Evolutionary conservation across 2,113 vertebrate genomes (phyloP).

Genomic region (Phyllopteryx taeniolatus): DNA sequence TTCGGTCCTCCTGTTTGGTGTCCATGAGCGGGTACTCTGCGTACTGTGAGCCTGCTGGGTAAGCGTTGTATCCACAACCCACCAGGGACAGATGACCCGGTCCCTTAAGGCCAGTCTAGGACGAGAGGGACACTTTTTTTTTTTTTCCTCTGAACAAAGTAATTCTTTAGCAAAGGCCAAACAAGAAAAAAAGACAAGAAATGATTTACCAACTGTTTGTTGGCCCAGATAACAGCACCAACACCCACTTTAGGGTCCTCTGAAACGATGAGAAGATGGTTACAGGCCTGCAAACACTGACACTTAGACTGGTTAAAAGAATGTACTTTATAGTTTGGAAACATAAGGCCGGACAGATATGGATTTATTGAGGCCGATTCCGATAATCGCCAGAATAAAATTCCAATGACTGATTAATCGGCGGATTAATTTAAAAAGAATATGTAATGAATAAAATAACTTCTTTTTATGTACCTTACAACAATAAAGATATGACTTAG

Average conservation of each 20-base stretch:
- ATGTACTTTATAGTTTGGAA: too few species aligned
- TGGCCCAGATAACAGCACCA: constrained; percentile 93
- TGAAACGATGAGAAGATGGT: constrained; percentile 63
- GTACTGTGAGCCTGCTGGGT: constrained; percentile 88
- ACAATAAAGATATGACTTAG: too few species aligned
- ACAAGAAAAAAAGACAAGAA: not conserved
- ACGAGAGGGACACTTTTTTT: not conserved
- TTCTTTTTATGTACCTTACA: too few species aligned
- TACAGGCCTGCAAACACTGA: not conserved
- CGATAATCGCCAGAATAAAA: too few species aligned
- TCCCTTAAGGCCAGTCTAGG: constrained; percentile 78
- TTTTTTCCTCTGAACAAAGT: not conserved
- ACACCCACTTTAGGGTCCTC: constrained; percentile 97
- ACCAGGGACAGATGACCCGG: constrained; percentile 83
- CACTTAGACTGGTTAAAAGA: not conserved
- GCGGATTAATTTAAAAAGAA: too few species aligned
- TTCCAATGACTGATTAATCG: too few species aligned
- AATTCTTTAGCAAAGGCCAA: not conserved
- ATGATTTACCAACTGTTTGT: constrained; percentile 81
- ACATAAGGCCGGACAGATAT: too few species aligned
- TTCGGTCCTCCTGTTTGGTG: constrained; percentile 85
- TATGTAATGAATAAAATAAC: too few species aligned
- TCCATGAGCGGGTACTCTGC: constrained; percentile 95
- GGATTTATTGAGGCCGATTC: too few species aligned
- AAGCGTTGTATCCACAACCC: constrained; percentile 94